phyloP scores from a whole-genome alignment of 1,140 invertebrate species.

The Trichonephila clavipes region DNA sequence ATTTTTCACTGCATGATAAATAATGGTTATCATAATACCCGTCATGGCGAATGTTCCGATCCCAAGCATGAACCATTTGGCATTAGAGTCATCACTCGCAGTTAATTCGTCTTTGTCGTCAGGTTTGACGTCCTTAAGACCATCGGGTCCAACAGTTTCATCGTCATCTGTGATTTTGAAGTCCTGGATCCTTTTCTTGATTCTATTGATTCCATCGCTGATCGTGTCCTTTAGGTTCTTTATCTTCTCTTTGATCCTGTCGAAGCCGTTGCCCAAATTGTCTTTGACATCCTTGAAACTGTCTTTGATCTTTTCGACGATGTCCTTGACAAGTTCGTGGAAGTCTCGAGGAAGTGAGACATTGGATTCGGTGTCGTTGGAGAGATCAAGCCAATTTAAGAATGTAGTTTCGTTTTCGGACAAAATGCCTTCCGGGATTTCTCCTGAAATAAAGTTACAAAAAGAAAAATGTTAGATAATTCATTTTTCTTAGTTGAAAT shows the following conservation, averaged over 20 bases:
- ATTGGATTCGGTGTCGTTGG: neutral
- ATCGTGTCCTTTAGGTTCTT: neutral
- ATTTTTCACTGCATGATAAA: neutral
- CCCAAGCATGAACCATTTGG: neutral
- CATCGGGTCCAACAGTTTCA: neutral
- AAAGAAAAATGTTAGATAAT: too few species aligned
- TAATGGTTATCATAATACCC: neutral
- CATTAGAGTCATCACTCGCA: neutral
- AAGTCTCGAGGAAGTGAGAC: neutral
- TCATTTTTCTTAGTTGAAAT: too few species aligned
- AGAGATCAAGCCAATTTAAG: neutral
- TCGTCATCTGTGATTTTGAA: neutral
- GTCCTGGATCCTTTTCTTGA: neutral
- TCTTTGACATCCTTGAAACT: neutral
- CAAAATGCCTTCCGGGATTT: neutral
- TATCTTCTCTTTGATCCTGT: conserved; percentile 2
- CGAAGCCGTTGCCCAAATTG: neutral
- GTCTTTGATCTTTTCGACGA: neutral
- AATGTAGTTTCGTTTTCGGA: neutral
- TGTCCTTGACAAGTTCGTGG: neutral
- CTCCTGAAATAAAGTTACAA: neutral
- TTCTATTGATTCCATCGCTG: neutral
- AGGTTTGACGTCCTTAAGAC: neutral
- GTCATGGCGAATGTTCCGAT: neutral
- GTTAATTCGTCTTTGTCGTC: neutral